These are phyloP conservation scores for Mus spicilegus DNA, from an alignment of 2,113 vertebrate species.

Conservation along the genomic window DNA sequence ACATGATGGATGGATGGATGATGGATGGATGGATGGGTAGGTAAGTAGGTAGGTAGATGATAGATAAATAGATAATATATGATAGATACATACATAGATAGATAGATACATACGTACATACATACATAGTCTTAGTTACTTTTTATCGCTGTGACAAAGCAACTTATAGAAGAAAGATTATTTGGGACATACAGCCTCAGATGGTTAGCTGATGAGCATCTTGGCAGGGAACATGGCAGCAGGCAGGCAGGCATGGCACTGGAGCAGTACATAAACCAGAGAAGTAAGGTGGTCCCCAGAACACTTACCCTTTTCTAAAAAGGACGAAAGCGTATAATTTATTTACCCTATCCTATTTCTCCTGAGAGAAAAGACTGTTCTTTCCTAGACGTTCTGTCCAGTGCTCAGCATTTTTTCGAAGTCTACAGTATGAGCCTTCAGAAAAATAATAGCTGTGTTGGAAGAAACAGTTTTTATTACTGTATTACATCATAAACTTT, in stretches of 20 bases:
- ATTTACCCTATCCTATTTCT: background rate
- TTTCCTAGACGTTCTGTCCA: constrained; percentile 13
- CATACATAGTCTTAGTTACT: background rate
- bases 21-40: background rate
- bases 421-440: constrained; percentile 25
- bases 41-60: background rate
- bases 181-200: background rate
- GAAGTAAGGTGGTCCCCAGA: background rate
- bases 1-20: background rate
- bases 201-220: background rate
- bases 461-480: constrained; percentile 36
- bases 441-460: constrained; percentile 35
- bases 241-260: background rate
- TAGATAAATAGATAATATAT: too few relatives aligned
- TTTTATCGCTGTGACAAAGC: background rate
- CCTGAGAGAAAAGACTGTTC: background rate
- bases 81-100: background rate
- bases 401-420: background rate
- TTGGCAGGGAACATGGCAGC: too few relatives aligned
- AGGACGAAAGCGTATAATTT: background rate
- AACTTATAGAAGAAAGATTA: background rate
- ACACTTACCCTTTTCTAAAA: background rate
- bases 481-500: constrained; percentile 20
- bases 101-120: background rate
- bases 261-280: background rate